Evolutionary conservation across 2,113 vertebrate genomes (phyloP), one percentile per base, ranked within the genome.

Genomic region (Thymallus thymallus): DNA sequence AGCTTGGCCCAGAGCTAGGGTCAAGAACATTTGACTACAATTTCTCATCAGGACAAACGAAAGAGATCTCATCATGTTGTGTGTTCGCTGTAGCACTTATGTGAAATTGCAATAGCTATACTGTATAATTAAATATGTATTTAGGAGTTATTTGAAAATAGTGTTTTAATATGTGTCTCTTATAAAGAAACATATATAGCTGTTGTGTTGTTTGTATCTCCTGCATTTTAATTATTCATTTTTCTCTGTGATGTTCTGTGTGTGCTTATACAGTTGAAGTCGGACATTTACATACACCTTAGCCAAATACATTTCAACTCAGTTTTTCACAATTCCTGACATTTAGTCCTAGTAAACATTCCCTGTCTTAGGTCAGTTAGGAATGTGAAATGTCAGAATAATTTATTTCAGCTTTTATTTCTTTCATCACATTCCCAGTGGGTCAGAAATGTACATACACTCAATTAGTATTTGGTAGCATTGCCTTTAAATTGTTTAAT

Each of bases 131-230:
- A 22, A 60, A 60, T 20, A 60, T 22, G 5, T n/a, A 60, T 60
- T 60, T 23, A 22, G n/a, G 56, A 60, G 20, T 60, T 60, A 60
- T 60, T 46, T 48, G 22, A 16, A 12, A n/a, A 69, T 66, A 5
- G 20, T 68, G 35, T 68, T 48, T 18, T 51, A 18, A 69, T 69
- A 48, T 48, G 45, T 48, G 22, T 68, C 41, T 45, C 51, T 48
- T 10, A 66, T 66, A 66, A 66, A 66, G 64, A 41, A 30, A 66
- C n/a, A 66, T 66, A 35, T 66, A 35, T 12, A 60, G 20, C 35
- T 62, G 24, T 62, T 62, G 7, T 30, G 30, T 26, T 66, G 14
- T 65, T 63, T 63, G 12, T 5, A 29, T 64, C 18, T 66, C 3
- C 26, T 1, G 64, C 64, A 66, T 32, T 41, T 41, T 0, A 66